Base-by-base conservation (phyloP, 2,888 invertebrate species). In the Schizaphis graminum region DNA sequence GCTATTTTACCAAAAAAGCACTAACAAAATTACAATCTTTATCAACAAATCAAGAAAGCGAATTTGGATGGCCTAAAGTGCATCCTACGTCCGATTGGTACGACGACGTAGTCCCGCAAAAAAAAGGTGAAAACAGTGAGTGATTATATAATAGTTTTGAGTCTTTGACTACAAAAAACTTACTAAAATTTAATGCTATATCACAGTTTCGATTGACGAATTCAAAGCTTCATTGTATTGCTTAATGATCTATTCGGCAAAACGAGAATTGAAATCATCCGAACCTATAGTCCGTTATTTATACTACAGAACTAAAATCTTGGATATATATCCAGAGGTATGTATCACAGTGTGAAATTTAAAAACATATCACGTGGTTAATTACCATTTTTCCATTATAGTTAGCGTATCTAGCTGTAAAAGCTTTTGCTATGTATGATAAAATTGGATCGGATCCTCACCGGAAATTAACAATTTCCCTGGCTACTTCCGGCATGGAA, bases 401-500 rank as follows among this genome's bases (percentile, higher is more conserved):
- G 95, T 95, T 97, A 0, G 96, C 97, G 0, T 97, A 97, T 95
- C 96, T 96, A 16, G 97, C 97, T 0, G 97, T 97, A 0, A 97
- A 97, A 95, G 97, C 97, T 0, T 97, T 97, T 7, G 96, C 97
- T 0, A 96, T 96, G 94, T 97, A 97, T 95, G 97, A 97, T 47
- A 96, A 96, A 0, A 95, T 97, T 49, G 97, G 97, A 1, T 96
- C 96, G 95, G 97, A 97, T 95, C 96, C 96, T 56, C 97, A 97
- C 95, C 96, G 97, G 89, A 96, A 97, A 0, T 96, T 97, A 11
- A 97, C 97, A 0, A 97, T 97, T 0, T 97, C 97, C 0, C 95
- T 97, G n/a, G 97, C 97, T 0, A 97, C 97, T 35, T 97, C 97
- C 0, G 97, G 97, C 5, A 97, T 97, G 97, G 97, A 97, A 95